Percentiles rank a stretch among this genome's conserved stretches.
These are phyloP conservation scores for Rhyacichthys aspro DNA, from an alignment of 2,797 vertebrate species.

Conservation along the genomic window DNA sequence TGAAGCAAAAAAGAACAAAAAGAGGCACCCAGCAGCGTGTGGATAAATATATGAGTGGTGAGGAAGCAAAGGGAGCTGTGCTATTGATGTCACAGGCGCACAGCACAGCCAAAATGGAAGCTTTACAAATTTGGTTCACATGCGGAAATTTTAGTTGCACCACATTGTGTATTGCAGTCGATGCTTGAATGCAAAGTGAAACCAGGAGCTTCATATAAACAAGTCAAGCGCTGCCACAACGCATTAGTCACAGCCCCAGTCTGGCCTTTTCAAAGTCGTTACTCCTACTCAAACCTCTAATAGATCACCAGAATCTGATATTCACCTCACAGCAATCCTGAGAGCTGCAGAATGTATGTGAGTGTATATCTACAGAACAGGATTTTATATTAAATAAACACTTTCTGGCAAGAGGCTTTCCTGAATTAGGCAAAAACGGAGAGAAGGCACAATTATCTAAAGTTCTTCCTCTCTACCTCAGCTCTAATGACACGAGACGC, in stretches of 20 bases:
- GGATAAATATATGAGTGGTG: constrained; percentile 33
- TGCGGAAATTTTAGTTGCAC: constrained; percentile 14
- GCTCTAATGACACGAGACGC: constrained; percentile 33
- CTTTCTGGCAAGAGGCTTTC: constrained; percentile 9
- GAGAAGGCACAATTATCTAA: background rate
- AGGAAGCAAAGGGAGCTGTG: constrained; percentile 28
- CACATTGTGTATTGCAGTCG: constrained; percentile 24
- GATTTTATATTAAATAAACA: constrained; percentile 23
- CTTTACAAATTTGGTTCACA: constrained; percentile 11
- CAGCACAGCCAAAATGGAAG: constrained; percentile 3
- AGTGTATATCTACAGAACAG: background rate
- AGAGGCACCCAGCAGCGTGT: constrained; percentile 28
- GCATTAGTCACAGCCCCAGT: constrained; percentile 68
- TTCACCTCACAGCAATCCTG: constrained; percentile 48
- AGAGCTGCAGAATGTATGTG: constrained; percentile 14
- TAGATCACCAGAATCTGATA: constrained; percentile 63
- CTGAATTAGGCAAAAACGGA: constrained; percentile 12
- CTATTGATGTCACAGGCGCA: constrained; percentile 10
- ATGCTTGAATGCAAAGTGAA: constrained; percentile 60
- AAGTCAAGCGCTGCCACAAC: constrained; percentile 57
- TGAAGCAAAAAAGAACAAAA: constrained; percentile 24
- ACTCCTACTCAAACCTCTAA: constrained; percentile 70
- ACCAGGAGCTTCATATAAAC: constrained; percentile 58
- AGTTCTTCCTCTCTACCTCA: constrained; percentile 18
- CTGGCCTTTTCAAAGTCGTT: constrained; percentile 72